A percentile compares a stretch with the other conserved stretches of the same genome.
Conservation (phyloP, 2,797 vertebrate species). For the Stomatorhinus walkeri region DNA sequence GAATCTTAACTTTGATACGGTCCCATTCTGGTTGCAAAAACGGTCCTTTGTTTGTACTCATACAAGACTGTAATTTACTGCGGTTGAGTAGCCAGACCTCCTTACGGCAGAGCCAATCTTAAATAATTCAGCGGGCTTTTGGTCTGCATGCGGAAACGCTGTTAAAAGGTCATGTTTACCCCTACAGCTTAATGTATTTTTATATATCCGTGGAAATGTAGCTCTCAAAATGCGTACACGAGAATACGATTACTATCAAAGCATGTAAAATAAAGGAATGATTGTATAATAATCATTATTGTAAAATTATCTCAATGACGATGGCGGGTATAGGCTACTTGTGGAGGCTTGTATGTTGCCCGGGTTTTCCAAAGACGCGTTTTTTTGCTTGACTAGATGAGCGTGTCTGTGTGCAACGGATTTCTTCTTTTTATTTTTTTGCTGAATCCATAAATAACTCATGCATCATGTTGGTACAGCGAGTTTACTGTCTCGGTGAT, state of each 20-base stretch:
- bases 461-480: neutral
- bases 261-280: neutral
- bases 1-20: neutral
- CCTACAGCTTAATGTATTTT: neutral
- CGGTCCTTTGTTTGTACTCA: neutral
- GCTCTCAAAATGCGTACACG: neutral
- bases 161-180: neutral
- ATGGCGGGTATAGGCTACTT: neutral
- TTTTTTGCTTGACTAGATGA: neutral
- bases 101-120: neutral
- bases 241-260: neutral
- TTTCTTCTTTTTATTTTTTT: neutral
- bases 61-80: neutral
- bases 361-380: neutral
- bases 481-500: neutral
- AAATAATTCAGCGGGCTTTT: conserved; percentile 11
- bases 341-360: neutral
- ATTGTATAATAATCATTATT: neutral
- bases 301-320: neutral
- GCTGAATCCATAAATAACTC: neutral
- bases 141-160: neutral
- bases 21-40: neutral
- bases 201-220: neutral
- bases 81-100: neutral
- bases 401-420: neutral